phyloP scores from a whole-genome alignment of 2,797 vertebrate species.

The Spheniscus humboldti region DNA sequence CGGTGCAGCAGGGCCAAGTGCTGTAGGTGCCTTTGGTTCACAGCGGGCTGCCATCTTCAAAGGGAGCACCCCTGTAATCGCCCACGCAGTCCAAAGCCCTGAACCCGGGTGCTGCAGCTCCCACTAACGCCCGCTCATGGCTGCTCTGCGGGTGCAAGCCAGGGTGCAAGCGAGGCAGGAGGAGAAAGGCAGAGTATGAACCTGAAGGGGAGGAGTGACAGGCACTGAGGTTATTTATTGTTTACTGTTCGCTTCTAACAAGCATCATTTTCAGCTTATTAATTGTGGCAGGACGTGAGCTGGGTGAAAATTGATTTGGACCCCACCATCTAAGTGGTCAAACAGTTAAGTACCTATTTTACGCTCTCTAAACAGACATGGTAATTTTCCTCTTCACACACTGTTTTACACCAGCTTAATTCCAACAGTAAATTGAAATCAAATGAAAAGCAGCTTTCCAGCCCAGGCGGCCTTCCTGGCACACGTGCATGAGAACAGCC shows the following conservation, averaged over 20 bases:
- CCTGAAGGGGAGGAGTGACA: background rate
- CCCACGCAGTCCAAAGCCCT: fast-evolving
- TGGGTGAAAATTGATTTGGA: background rate
- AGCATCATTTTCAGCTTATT: background rate
- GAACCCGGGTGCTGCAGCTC: fast-evolving
- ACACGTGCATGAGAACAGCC: fast-evolving
- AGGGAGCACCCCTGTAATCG: background rate
- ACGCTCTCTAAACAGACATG: background rate
- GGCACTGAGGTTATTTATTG: background rate
- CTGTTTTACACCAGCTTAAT: constrained; percentile 24
- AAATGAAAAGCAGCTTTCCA: background rate
- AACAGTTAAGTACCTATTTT: background rate
- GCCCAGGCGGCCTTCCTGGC: background rate
- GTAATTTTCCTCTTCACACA: background rate
- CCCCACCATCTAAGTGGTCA: background rate
- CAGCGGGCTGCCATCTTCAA: background rate
- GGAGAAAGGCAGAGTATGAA: background rate
- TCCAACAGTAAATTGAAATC: constrained; percentile 7
- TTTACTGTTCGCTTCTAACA: background rate
- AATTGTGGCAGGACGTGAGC: background rate
- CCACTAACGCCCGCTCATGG: fast-evolving
- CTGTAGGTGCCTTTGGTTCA: background rate
- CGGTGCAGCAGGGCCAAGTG: background rate
- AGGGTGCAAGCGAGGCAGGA: background rate
- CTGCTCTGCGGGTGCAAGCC: background rate